Evolutionary conservation across 2,888 invertebrate genomes (phyloP).

Genomic region (Drosophila infuscata): DNA sequence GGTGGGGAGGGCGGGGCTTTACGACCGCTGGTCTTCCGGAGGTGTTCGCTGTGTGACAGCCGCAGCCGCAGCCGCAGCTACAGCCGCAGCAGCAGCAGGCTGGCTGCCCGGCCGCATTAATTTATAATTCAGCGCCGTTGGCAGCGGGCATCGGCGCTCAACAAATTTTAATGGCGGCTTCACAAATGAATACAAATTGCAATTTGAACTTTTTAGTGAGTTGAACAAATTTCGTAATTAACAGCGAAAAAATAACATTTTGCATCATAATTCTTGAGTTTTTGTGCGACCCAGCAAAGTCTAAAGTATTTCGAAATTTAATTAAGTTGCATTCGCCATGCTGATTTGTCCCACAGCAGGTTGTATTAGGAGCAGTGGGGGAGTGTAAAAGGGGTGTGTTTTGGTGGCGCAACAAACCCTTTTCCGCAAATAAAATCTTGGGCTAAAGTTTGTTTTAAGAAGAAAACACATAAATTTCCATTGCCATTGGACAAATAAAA

Average conservation of each 20-base stretch:
- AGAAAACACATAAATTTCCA: conserved; percentile 71
- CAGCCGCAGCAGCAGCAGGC: conserved; percentile 24
- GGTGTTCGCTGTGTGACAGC: conserved; percentile 70
- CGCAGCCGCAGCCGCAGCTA: conserved; percentile 17
- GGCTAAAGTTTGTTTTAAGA: conserved; percentile 69
- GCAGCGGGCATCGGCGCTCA: conserved; percentile 39
- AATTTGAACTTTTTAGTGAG: conserved; percentile 75
- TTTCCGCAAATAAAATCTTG: conserved; percentile 48
- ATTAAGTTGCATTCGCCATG: conserved; percentile 82
- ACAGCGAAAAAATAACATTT: conserved; percentile 65
- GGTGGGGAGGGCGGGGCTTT: conserved; percentile 3
- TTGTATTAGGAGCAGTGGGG: not conserved
- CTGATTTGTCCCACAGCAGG: conserved; percentile 71
- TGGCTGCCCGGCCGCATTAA: conserved; percentile 66
- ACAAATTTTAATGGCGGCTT: conserved; percentile 68
- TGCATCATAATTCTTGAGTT: conserved; percentile 72
- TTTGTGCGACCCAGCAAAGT: not conserved
- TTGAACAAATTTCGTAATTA: conserved; percentile 76
- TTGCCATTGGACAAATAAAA: conserved; percentile 68
- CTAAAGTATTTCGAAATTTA: conserved; percentile 78
- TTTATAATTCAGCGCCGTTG: conserved; percentile 67
- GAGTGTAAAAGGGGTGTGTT: not conserved
- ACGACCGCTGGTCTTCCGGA: conserved; percentile 37
- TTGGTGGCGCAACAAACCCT: conserved; percentile 57
- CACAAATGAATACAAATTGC: conserved; percentile 80